Evolutionary conservation across 2,888 invertebrate species (phyloP).

Genomic region (Malthinus flaveolus): DNA sequence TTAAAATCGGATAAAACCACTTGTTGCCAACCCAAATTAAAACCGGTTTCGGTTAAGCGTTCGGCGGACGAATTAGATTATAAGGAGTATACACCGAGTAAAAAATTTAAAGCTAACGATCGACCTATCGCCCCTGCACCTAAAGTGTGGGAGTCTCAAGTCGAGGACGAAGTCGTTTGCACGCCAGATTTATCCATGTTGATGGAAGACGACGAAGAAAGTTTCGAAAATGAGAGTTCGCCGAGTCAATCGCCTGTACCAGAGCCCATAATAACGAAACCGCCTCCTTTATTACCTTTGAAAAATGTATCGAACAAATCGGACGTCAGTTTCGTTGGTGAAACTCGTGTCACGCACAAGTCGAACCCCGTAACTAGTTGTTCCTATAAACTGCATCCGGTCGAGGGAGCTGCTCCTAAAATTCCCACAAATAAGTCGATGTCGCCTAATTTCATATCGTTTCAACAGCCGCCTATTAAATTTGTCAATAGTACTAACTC

Average conservation of each 20-base stretch:
- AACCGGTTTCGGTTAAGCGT: neutral
- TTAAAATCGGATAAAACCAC: neutral
- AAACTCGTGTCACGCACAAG: neutral
- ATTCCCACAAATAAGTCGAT: neutral
- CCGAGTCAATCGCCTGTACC: neutral
- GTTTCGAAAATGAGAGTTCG: neutral
- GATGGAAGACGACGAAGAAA: constrained; percentile 30
- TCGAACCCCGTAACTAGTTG: neutral
- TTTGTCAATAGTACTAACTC: neutral
- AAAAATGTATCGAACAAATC: neutral
- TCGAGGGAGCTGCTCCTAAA: no score
- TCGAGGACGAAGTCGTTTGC: constrained; percentile 62
- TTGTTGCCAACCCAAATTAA: neutral
- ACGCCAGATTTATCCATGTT: constrained; percentile 59
- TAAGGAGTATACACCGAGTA: neutral
- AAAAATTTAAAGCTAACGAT: neutral
- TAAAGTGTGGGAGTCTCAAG: constrained; percentile 17
- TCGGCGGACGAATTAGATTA: neutral
- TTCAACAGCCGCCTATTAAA: neutral
- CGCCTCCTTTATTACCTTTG: neutral
- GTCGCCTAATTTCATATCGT: neutral
- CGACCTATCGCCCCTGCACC: neutral
- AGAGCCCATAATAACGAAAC: neutral
- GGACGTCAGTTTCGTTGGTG: neutral
- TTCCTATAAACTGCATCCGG: no score